Conservation (phyloP, 2,797 vertebrate genomes). For the Microctenopoma steveboyesi region DNA sequence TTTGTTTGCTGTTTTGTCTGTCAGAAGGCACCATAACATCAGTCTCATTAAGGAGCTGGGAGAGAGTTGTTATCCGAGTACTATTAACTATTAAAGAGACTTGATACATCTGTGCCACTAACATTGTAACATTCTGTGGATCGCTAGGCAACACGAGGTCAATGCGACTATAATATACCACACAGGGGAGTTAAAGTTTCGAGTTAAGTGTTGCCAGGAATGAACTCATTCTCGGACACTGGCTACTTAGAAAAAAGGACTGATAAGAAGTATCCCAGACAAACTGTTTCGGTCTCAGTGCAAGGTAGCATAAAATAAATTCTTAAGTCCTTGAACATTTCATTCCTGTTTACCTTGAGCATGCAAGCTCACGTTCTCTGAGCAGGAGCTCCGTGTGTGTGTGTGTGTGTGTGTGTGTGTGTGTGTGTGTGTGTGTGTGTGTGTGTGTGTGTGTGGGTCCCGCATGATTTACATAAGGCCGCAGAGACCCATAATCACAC, state of each 20-base stretch:
- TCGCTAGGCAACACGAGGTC: slow-evolving; percentile 28
- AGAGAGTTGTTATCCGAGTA: slow-evolving; percentile 32
- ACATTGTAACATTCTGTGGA: slow-evolving; percentile 18
- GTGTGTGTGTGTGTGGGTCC: slow-evolving; percentile 60
- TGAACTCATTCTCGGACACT: slow-evolving; percentile 1
- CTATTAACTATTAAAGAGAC: slow-evolving; percentile 21
- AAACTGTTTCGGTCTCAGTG: slow-evolving; percentile 6
- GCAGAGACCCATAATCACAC: slow-evolving; percentile 64
- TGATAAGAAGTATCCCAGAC: slow-evolving; percentile 28
- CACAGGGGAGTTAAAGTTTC: slow-evolving; percentile 14
- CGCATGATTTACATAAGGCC: slow-evolving; percentile 67
- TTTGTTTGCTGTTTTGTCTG: slow-evolving; percentile 58
- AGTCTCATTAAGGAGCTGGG: slow-evolving; percentile 27
- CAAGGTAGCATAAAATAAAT: slow-evolving; percentile 15
- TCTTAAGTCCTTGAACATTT: slow-evolving; percentile 26
- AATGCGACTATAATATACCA: slow-evolving; percentile 9
- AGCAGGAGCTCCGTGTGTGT: slow-evolving; percentile 12
- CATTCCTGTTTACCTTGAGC: slow-evolving; percentile 34
- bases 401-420: no score
- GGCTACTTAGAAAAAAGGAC: slow-evolving; percentile 9
- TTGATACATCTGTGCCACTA: slow-evolving; percentile 17
- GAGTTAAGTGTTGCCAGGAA: slow-evolving; percentile 13
- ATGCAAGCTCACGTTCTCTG: slow-evolving; percentile 32
- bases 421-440: no score
- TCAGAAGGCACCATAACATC: slow-evolving; percentile 29